A percentile compares a stretch with the other conserved stretches of the same genome.
phyloP scores from a whole-genome alignment of 2,888 invertebrate species.

The Volucella zonaria region DNA sequence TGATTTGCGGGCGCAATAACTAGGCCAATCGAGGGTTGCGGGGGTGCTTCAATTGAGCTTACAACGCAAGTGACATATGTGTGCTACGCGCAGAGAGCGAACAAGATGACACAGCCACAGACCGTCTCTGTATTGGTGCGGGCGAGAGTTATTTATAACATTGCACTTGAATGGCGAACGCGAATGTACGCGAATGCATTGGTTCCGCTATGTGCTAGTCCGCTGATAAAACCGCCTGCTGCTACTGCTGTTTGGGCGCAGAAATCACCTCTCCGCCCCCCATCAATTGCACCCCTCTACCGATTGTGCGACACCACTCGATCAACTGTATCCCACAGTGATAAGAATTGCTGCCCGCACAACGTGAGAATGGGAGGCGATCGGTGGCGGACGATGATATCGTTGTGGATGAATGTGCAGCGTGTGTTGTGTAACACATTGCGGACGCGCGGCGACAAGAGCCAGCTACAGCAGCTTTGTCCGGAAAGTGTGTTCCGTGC shows the following conservation, averaged over 20 bases:
- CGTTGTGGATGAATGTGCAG: constrained; percentile 40
- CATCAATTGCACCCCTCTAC: neutral
- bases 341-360: constrained; percentile 43
- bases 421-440: constrained; percentile 60
- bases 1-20: constrained; percentile 70
- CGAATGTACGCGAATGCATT: constrained; percentile 61
- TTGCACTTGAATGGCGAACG: constrained; percentile 67
- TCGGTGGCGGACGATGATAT: neutral
- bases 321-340: constrained; percentile 39
- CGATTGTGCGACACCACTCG: neutral
- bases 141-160: constrained; percentile 62
- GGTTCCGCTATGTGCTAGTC: constrained; percentile 35
- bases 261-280: neutral
- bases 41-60: neutral
- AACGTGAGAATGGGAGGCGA: neutral
- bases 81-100: constrained; percentile 35
- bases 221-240: constrained; percentile 54
- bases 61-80: constrained; percentile 35
- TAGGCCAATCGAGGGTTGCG: constrained; percentile 61
- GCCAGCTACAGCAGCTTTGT: neutral
- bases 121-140: constrained; percentile 34
- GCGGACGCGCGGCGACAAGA: neutral
- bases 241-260: neutral
- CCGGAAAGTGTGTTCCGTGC: constrained; percentile 50
- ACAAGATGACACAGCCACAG: constrained; percentile 36